Percentiles rank a stretch among this genome's conserved stretches.
These are phyloP conservation scores for Zophobas atratus DNA, from an alignment of 1,140 invertebrate species.

Conservation along the genomic window DNA sequence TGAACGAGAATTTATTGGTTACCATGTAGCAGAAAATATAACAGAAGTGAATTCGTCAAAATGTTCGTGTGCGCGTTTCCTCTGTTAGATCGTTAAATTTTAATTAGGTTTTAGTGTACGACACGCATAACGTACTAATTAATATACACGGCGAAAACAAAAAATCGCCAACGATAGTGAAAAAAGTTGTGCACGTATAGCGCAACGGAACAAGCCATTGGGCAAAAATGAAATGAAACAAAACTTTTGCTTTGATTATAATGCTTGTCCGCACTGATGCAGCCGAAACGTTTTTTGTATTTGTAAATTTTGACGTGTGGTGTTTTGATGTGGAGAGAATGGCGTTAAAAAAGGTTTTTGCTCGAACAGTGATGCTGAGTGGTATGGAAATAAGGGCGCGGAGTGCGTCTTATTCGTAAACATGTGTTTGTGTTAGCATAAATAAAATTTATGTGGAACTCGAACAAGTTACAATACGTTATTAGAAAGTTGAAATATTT, in stretches of 20 bases:
- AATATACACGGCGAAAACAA: no score
- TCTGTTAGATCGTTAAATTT: no score
- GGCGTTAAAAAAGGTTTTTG: constrained; percentile 17
- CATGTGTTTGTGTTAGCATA: constrained; percentile 46
- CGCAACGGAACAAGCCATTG: no score
- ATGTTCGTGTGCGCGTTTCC: no score
- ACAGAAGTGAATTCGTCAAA: no score
- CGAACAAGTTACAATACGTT: constrained; percentile 49
- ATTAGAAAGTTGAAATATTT: constrained; percentile 50
- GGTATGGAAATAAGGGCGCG: constrained; percentile 34
- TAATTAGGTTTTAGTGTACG: no score
- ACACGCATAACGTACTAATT: no score
- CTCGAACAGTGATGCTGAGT: constrained; percentile 20
- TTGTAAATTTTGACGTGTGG: constrained; percentile 23
- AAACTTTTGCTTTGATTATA: neutral
- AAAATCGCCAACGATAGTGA: no score
- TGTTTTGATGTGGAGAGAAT: constrained; percentile 16
- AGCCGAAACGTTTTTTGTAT: constrained; percentile 2
- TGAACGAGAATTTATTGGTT: no score
- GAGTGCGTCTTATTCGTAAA: constrained; percentile 43
- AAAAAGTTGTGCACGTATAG: no score
- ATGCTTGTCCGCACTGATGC: neutral
- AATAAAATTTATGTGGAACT: constrained; percentile 47
- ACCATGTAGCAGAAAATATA: no score
- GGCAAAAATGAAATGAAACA: neutral